These are phyloP conservation scores for Meloe dianella DNA, from an alignment of 2,888 invertebrate genomes.

Conservation along the genomic window DNA sequence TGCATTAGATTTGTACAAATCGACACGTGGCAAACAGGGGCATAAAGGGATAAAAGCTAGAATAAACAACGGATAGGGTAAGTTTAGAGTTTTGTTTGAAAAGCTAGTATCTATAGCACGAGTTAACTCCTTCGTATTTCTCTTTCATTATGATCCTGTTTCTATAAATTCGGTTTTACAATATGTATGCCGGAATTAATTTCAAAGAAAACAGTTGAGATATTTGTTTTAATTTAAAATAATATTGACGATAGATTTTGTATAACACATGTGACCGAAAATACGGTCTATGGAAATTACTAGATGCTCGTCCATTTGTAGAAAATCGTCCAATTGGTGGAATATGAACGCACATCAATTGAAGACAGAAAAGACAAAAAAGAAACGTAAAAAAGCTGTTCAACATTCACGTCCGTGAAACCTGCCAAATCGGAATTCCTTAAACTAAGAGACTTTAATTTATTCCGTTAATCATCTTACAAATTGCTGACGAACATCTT, in stretches of 20 bases:
- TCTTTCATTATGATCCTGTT: not conserved
- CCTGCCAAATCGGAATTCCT: no score
- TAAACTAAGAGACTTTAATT: no score
- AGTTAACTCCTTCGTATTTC: not conserved
- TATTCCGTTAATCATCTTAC: no score
- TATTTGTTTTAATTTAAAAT: slow-evolving; percentile 26
- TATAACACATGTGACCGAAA: not conserved
- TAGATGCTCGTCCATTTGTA: not conserved
- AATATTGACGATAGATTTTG: slow-evolving; percentile 19
- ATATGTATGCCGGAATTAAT: slow-evolving; percentile 12
- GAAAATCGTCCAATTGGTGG: not conserved
- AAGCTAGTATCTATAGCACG: not conserved
- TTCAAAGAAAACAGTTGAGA: slow-evolving; percentile 20
- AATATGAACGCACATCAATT: not conserved
- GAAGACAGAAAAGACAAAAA: not conserved
- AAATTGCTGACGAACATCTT: no score
- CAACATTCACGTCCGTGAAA: no score
- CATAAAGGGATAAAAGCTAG: slow-evolving; percentile 17
- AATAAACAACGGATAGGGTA: slow-evolving; percentile 16
- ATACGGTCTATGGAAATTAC: not conserved
- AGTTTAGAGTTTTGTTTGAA: slow-evolving; percentile 1
- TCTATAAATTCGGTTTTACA: not conserved
- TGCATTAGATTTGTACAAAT: not conserved
- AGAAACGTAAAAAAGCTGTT: no score
- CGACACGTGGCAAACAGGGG: not conserved